phyloP scores from a whole-genome alignment of 2,797 vertebrate species.

The Eulemur albifrons region DNA sequence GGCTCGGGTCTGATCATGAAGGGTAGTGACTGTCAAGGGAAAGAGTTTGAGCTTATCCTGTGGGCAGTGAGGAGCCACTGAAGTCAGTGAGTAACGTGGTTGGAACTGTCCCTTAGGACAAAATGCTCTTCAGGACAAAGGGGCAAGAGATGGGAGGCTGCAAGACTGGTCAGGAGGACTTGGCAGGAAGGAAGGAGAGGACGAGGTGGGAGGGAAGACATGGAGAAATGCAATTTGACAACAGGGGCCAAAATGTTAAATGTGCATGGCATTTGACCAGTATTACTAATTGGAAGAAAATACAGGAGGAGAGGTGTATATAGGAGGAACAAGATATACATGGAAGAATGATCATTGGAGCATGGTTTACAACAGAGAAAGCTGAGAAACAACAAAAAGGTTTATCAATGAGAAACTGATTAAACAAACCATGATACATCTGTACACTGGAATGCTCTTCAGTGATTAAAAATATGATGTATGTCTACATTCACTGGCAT shows the following conservation, averaged over 20 bases:
- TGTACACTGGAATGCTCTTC: neutral
- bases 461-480: slow-evolving; percentile 41
- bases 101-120: neutral
- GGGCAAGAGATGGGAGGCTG: neutral
- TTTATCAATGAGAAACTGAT: slow-evolving; percentile 12
- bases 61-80: neutral
- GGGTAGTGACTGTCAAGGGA: neutral
- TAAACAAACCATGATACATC: neutral
- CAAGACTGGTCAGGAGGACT: neutral
- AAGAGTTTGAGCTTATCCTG: neutral
- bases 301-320: neutral
- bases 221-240: neutral
- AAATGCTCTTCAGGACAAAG: neutral
- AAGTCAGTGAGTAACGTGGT: neutral
- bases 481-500: neutral
- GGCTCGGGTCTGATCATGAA: neutral
- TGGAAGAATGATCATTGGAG: neutral
- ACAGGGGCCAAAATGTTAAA: neutral
- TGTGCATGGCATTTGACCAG: neutral
- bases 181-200: neutral
- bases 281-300: neutral
- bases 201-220: neutral
- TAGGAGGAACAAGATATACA: neutral
- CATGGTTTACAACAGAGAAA: neutral
- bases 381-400: neutral